Evolutionary conservation across 2,797 vertebrate species (phyloP), one percentile per base, ranked within the genome.

Genomic region (Melanotaenia parkinsoni): DNA sequence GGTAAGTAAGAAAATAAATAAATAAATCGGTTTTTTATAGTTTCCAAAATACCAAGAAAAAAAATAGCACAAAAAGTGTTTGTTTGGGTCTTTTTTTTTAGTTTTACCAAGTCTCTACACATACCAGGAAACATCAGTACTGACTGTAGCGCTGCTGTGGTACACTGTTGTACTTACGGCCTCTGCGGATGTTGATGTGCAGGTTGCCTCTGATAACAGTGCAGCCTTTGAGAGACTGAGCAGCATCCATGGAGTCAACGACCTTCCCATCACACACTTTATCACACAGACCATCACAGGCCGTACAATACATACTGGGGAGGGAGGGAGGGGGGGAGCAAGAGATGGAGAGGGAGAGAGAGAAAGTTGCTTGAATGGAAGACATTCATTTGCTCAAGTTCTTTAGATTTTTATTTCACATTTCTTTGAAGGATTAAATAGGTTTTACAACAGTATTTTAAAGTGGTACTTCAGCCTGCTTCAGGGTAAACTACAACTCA

Each of bases 101-200:
- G 45, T 50, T 45, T 67, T 45, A 20, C 45, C 18, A 30, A 32
- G 57, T 28, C 26, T 38, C 16, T 30, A 18, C 51, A 58, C 28
- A 24, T 37, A 10, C 16, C 43, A 51, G 18, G 65, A 72, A 26
- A 64, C 20, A 51, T 7, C 22, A 7, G 30, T 26, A 26, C 38
- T 37, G 40, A 58, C 10, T 9, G 64, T 28, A 8, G 13, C 28
- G 37, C 64, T 66, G 70, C 22, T 60, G 62, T 30, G 70, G 54
- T 11, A 35, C 33, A 13, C 59, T 37, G 69, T 70, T 32, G 78
- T 88, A 98, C 98, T 98, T 80, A 99, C 98, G 97, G 90, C 98
- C 98, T 78, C 96, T 94, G n/a, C 97, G 96, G 93, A 99, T 99
- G 91, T 98, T 99, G 89, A 99, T 98, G 71, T 98, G 94, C 88